Evolutionary conservation across 2,888 invertebrate species (phyloP).

Genomic region (Neoaliturus tenellus): DNA sequence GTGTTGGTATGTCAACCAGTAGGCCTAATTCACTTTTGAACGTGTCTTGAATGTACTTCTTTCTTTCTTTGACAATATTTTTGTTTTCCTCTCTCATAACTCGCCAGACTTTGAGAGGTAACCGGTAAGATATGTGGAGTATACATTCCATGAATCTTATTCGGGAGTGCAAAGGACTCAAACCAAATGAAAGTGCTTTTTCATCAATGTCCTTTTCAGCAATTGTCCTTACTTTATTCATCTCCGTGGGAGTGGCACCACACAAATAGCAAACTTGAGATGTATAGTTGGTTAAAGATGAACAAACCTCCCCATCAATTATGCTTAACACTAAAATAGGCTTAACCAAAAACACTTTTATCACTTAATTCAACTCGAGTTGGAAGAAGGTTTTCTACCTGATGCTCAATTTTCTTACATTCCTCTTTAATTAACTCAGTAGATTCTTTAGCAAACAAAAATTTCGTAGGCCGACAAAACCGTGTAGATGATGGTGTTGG

Average conservation of each 20-base stretch:
- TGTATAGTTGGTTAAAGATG: not conserved
- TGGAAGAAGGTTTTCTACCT: not conserved
- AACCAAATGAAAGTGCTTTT: not conserved
- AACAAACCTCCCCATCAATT: no score
- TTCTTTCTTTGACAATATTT: not conserved
- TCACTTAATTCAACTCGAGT: not conserved
- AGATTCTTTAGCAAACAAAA: not conserved
- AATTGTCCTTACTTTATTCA: not conserved
- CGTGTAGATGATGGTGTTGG: no score
- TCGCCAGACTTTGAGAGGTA: not conserved
- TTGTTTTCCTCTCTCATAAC: not conserved
- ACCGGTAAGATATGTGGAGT: not conserved
- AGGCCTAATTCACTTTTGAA: not conserved
- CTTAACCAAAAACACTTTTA: no score
- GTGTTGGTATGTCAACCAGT: not conserved
- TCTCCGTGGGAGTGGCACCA: not conserved
- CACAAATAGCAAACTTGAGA: not conserved
- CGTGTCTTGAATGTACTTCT: not conserved
- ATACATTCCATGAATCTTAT: not conserved
- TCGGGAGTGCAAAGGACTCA: not conserved
- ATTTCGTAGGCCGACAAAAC: no score
- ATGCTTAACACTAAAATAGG: no score
- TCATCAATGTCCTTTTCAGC: constrained; percentile 7
- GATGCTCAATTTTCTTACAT: not conserved
- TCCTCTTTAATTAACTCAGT: not conserved